Percentiles rank a stretch among this genome's conserved stretches.
Conservation (phyloP, 2,888 invertebrate species). For the Acheta domesticus region DNA sequence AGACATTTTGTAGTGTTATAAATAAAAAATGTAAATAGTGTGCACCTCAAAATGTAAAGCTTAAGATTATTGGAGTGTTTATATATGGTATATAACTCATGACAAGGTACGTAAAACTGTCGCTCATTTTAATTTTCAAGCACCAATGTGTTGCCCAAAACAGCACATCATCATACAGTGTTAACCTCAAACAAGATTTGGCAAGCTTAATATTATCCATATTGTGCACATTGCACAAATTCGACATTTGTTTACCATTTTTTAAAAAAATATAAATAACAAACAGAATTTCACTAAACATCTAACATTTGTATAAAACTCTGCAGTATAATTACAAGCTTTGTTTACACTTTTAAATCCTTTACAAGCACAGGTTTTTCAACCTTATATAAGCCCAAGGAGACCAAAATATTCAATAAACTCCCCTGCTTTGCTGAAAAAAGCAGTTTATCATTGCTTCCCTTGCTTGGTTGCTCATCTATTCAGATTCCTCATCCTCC, state of each 20-base stretch:
- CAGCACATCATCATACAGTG: too few species aligned
- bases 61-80: too few species aligned
- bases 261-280: background rate
- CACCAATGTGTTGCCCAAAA: too few species aligned
- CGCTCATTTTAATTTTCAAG: too few species aligned
- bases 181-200: too few species aligned
- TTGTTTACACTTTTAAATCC: background rate
- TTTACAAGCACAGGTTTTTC: background rate
- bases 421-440: background rate
- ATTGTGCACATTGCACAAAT: slow-evolving; percentile 9
- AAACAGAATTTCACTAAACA: background rate
- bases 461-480: background rate
- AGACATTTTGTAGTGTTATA: too few species aligned
- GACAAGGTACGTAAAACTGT: too few species aligned
- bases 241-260: slow-evolving; percentile 18
- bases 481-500: too few species aligned
- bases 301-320: background rate
- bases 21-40: too few species aligned
- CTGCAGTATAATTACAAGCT: background rate
- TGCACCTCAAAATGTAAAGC: too few species aligned
- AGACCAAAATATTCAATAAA: background rate
- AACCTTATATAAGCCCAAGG: background rate
- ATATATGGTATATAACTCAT: too few species aligned
- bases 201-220: too few species aligned
- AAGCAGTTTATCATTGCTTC: background rate